phyloP scores from a whole-genome alignment of 2,888 invertebrate species.

The Monochamus alternatus region DNA sequence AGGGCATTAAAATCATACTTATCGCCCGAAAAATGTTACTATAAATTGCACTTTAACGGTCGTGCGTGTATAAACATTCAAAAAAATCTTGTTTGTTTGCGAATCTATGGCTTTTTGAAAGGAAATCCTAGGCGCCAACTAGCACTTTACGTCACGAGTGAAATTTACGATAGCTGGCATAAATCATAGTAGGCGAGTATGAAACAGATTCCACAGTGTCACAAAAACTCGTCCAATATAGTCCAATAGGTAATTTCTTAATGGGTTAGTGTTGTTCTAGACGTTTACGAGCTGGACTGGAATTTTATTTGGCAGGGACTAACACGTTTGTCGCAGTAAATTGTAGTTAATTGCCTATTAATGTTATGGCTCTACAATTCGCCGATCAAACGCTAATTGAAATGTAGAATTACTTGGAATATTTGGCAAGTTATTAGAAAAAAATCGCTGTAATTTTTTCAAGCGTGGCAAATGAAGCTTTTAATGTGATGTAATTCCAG shows the following conservation, averaged over 20 bases:
- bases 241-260: neutral
- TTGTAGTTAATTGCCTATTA: conserved; percentile 4
- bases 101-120: neutral
- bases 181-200: conserved; percentile 14
- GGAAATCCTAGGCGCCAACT: conserved; percentile 4
- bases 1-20: too few relatives aligned
- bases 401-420: neutral
- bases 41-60: too few relatives aligned
- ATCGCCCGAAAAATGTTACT: too few relatives aligned
- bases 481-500: too few relatives aligned
- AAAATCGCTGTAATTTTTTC: too few relatives aligned
- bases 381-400: neutral
- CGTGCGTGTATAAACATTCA: too few relatives aligned
- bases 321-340: conserved; percentile 3
- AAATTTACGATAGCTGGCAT: conserved; percentile 34
- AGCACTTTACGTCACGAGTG: conserved; percentile 6
- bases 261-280: conserved; percentile 2
- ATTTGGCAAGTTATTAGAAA: too few relatives aligned
- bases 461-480: too few relatives aligned
- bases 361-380: neutral
- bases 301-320: conserved; percentile 2
- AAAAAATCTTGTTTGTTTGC: too few relatives aligned
- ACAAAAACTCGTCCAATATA: neutral
- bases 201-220: too few relatives aligned
- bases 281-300: conserved; percentile 7